Percentiles rank a stretch among this genome's conserved stretches.
phyloP scores from a whole-genome alignment of 2,113 vertebrate species.

The Propithecus coquereli region DNA sequence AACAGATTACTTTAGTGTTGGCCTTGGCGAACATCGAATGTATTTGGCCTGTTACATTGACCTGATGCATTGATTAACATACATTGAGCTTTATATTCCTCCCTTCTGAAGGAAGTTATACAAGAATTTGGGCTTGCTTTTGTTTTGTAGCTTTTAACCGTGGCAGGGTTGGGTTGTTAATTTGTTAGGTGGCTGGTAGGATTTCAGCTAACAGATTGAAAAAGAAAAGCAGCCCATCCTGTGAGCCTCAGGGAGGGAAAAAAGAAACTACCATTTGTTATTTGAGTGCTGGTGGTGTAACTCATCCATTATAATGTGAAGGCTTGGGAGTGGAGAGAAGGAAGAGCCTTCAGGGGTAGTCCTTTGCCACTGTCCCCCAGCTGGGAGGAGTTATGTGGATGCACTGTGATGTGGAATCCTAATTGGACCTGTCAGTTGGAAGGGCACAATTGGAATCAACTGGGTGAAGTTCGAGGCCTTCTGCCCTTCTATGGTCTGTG shows the following conservation, averaged over 20 bases:
- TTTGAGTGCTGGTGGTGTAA: background rate
- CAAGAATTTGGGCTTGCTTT: background rate
- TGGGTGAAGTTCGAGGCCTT: background rate
- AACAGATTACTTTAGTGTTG: background rate
- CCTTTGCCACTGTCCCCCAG: background rate
- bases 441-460: background rate
- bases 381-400: background rate
- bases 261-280: background rate
- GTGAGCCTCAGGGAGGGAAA: background rate
- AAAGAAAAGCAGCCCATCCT: background rate
- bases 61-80: slow-evolving; percentile 16
- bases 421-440: background rate
- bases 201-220: slow-evolving; percentile 15
- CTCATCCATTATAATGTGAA: background rate
- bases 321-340: background rate
- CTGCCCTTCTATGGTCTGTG: background rate
- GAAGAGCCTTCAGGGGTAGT: accelerated
- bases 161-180: background rate
- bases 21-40: background rate
- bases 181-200: slow-evolving; percentile 7
- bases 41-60: slow-evolving; percentile 4
- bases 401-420: background rate
- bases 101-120: slow-evolving; percentile 20
- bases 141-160: background rate
- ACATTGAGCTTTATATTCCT: background rate